These are phyloP conservation scores for Eleginops maclovinus DNA, from an alignment of 2,113 vertebrate genomes.

Conservation along the genomic window DNA sequence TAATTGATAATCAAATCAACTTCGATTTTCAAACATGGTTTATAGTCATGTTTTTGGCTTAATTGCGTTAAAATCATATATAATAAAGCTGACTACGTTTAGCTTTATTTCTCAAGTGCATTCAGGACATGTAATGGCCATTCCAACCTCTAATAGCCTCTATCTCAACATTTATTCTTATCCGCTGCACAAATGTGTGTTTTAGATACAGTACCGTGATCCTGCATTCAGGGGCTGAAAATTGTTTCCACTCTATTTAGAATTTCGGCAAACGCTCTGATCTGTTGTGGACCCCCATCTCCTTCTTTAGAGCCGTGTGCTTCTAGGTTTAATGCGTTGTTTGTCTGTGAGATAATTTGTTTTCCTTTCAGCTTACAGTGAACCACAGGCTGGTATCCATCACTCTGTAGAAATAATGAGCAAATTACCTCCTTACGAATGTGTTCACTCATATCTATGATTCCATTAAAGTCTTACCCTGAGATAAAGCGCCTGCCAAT, in stretches of 20 bases:
- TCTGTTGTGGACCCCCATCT: conserved; percentile 23
- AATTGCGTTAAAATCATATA: neutral
- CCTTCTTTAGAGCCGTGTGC: conserved; percentile 32
- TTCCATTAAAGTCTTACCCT: conserved; percentile 37
- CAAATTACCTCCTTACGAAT: conserved; percentile 35
- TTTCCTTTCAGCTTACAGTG: conserved; percentile 42
- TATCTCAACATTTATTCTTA: conserved; percentile 1
- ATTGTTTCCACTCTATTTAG: conserved; percentile 9
- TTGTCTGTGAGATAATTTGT: conserved; percentile 50
- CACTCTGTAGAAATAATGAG: conserved; percentile 47
- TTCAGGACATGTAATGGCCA: neutral
- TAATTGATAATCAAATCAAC: neutral
- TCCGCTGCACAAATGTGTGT: conserved; percentile 11
- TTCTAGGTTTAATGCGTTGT: conserved; percentile 52
- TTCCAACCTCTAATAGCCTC: neutral
- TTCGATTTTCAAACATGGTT: neutral
- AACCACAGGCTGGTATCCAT: conserved; percentile 29
- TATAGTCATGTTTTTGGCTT: neutral
- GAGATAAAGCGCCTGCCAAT: conserved; percentile 40
- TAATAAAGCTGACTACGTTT: neutral
- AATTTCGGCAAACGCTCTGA: conserved; percentile 11
- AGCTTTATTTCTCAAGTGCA: neutral
- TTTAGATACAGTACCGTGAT: conserved; percentile 5
- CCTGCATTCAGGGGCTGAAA: conserved; percentile 11
- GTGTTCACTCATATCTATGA: conserved; percentile 37